Evolutionary conservation across 2,113 vertebrate species (phyloP).

Genomic region (Panthera tigris): DNA sequence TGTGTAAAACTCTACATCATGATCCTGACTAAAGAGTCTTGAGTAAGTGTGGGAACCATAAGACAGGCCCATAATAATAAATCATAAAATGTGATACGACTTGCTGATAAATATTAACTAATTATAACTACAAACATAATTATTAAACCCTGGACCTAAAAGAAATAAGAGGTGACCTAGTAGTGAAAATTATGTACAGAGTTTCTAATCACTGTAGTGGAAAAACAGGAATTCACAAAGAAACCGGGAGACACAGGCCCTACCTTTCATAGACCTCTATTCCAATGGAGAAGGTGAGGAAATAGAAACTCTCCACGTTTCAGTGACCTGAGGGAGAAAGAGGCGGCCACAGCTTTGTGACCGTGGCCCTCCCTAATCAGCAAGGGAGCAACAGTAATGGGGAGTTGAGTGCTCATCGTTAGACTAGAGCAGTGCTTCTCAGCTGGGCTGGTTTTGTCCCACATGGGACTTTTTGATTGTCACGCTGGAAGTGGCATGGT

Average conservation of each 20-base stretch:
- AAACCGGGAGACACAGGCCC: not conserved
- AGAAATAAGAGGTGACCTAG: slow-evolving; percentile 25
- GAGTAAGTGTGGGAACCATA: not conserved
- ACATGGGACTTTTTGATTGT: not conserved
- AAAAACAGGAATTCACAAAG: slow-evolving; percentile 1
- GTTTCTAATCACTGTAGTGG: not conserved
- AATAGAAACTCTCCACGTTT: not conserved
- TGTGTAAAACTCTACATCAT: not conserved
- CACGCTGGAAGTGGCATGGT: not conserved
- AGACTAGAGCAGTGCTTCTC: slow-evolving; percentile 8
- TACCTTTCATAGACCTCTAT: not conserved
- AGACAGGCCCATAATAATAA: not conserved
- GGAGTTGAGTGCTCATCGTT: not conserved
- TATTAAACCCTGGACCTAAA: not conserved
- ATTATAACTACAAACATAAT: slow-evolving; percentile 37
- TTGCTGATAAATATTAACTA: slow-evolving; percentile 4
- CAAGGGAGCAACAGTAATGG: not conserved
- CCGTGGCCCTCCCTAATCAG: not conserved
- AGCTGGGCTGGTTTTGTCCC: not conserved
- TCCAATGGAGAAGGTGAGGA: not conserved
- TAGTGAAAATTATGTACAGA: not conserved
- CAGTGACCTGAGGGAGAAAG: not conserved
- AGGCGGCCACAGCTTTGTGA: not conserved
- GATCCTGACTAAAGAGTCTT: slow-evolving; percentile 39
- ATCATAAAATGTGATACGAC: not conserved